phyloP scores from a whole-genome alignment of 1,140 invertebrate species.

The Manduca sexta region DNA sequence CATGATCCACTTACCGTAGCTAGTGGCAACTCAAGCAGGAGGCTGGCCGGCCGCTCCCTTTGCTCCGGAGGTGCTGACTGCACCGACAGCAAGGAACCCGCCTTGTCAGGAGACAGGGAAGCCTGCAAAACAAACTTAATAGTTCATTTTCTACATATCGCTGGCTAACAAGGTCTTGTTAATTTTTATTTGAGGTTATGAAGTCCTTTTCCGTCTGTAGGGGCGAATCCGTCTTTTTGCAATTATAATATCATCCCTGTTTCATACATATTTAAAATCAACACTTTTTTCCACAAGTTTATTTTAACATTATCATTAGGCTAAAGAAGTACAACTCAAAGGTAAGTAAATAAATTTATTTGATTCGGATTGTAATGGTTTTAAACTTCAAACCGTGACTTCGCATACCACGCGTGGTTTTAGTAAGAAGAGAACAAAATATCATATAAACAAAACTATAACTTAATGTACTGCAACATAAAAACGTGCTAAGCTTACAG shows the following conservation, averaged over 20 bases:
- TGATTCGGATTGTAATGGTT: too few species aligned
- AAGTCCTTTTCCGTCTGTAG: too few species aligned
- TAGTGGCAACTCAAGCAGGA: constrained; percentile 50
- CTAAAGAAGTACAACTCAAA: neutral
- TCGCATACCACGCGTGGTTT: too few species aligned
- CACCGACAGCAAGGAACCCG: constrained; percentile 58
- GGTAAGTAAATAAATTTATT: too few species aligned
- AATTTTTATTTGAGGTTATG: neutral
- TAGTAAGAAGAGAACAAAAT: too few species aligned
- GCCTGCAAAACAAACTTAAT: constrained; percentile 23
- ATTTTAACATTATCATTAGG: neutral
- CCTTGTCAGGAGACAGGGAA: constrained; percentile 41
- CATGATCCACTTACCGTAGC: constrained; percentile 29
- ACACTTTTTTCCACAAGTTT: neutral
- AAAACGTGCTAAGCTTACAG: neutral
- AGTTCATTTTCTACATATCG: neutral
- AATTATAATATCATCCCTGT: neutral
- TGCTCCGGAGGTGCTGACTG: constrained; percentile 64
- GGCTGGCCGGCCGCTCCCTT: constrained; percentile 48
- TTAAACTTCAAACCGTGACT: too few species aligned
- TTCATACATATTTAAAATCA: neutral
- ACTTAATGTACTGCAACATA: neutral
- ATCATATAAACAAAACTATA: too few species aligned
- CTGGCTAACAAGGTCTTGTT: neutral
- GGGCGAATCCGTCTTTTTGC: too few species aligned